Base-by-base conservation (phyloP, 2,113 vertebrate genomes). In the Hylia prasina region DNA sequence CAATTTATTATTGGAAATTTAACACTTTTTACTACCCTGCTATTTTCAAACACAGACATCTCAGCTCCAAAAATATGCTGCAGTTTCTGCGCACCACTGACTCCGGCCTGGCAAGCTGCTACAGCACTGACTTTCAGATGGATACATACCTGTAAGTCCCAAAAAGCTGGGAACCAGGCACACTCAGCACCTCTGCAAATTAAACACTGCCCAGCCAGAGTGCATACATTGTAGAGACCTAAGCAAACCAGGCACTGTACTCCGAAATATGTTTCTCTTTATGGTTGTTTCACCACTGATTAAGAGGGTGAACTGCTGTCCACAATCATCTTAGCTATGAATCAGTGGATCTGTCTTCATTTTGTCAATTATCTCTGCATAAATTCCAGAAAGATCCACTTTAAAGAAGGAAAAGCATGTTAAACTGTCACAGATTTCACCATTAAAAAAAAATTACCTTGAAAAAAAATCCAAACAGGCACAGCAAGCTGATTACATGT, bases 191-290 rank as follows among this genome's bases (percentile, higher is more conserved):
- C 45, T 50, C 35, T 64, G 58, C 27, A 63, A 77, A 45, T 33
- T 4, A n/a, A 39, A 40, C 24, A 61, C 30, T 27, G 69, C 61
- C 17, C 20, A 35, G 31, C 6, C 42, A 17, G 2, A 53, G 35
- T 0, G 10, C 0, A 0, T 18, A 27, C 19, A 6, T 10, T 39
- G 19, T 0, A 61, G 15, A 13, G 28, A 47, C 27, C 30, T 35
- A 58, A 12, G 31, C n/a, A 65, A 90, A 82, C 48, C 31, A 61
- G 42, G 12, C 44, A 27, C 35, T 16, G 7, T 22, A 24, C 19
- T 18, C 23, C 0, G 0, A 91, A 19, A 39, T 42, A 25, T 63
- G 11, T 25, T 89, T 63, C 33, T 42, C 33, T 27, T 75, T 30
- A 24, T 2, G 28, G 33, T 51, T 89, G 28, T 56, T 94, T 72